A percentile compares a stretch with the other conserved stretches of the same genome.
These are phyloP conservation scores for Tiliacea citrago DNA, from an alignment of 2,888 invertebrate species.

Conservation along the genomic window DNA sequence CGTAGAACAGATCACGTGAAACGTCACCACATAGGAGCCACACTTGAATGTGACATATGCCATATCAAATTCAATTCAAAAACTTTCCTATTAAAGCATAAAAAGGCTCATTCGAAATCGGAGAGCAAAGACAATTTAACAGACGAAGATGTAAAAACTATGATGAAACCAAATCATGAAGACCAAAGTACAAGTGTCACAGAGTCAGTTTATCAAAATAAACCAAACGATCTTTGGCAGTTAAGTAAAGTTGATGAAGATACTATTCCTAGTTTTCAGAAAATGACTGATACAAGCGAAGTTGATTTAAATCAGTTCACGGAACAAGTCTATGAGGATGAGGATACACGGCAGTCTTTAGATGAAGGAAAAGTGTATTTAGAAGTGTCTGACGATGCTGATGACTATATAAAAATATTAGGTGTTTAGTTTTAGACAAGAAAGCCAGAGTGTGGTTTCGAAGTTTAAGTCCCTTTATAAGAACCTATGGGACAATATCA, in stretches of 20 bases:
- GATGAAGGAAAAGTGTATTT: conserved; percentile 65
- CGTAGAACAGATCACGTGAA: conserved; percentile 80
- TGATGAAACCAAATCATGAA: neutral
- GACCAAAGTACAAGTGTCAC: conserved; percentile 16
- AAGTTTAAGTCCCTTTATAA: neutral
- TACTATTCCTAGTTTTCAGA: conserved; percentile 37
- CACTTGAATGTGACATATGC: conserved; percentile 78
- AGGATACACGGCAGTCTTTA: conserved; percentile 26
- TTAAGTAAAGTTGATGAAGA: conserved; percentile 41
- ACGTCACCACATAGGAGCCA: conserved; percentile 75
- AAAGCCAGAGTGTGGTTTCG: neutral
- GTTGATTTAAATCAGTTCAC: conserved; percentile 41
- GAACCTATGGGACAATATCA: too few relatives aligned
- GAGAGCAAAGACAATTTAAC: conserved; percentile 26
- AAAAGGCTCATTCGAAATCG: conserved; percentile 65
- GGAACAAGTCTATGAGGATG: conserved; percentile 39
- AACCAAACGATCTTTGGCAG: conserved; percentile 48
- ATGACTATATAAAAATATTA: conserved; percentile 61
- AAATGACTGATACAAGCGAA: conserved; percentile 38
- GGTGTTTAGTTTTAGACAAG: neutral
- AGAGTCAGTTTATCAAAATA: conserved; percentile 2
- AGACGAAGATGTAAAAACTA: neutral
- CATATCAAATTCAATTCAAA: conserved; percentile 76
- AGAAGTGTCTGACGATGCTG: conserved; percentile 66
- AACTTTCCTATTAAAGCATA: conserved; percentile 76